phyloP scores from a whole-genome alignment of 1,140 invertebrate species.

The Heliconius nattereri region DNA sequence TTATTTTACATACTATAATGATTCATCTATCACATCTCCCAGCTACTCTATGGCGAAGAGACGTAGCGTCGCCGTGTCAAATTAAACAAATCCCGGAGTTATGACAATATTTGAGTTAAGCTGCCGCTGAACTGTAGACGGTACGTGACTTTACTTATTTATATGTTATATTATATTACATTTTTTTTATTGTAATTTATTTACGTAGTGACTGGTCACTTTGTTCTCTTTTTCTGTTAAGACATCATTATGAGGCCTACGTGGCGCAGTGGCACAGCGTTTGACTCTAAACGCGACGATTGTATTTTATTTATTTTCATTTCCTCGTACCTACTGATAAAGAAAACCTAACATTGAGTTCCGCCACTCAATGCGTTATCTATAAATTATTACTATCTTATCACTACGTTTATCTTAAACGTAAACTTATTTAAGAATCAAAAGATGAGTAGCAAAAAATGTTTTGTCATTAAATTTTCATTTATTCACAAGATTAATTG shows the following conservation, averaged over 20 bases:
- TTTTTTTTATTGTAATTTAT: neutral
- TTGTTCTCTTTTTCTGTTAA: neutral
- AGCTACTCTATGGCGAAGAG: constrained; percentile 44
- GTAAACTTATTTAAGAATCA: too few relatives aligned
- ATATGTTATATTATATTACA: neutral
- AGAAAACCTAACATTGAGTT: too few relatives aligned
- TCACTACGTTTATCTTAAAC: too few relatives aligned
- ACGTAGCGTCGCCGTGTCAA: constrained; percentile 58
- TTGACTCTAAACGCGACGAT: too few relatives aligned
- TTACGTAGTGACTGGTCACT: neutral
- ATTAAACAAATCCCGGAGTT: constrained; percentile 70
- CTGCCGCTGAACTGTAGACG: constrained; percentile 17
- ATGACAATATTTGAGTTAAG: constrained; percentile 67
- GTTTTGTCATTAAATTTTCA: neutral
- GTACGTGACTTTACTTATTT: constrained; percentile 6
- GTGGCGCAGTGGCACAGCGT: too few relatives aligned
- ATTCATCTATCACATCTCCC: constrained; percentile 22
- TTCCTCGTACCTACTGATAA: too few relatives aligned
- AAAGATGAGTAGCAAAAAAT: neutral
- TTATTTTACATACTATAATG: neutral
- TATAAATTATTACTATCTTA: too few relatives aligned
- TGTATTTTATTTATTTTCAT: too few relatives aligned
- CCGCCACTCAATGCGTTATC: too few relatives aligned
- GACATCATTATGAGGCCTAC: neutral
- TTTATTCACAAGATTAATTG: neutral